phyloP scores from a whole-genome alignment of 2,113 vertebrate species.

The Tetrax tetrax region DNA sequence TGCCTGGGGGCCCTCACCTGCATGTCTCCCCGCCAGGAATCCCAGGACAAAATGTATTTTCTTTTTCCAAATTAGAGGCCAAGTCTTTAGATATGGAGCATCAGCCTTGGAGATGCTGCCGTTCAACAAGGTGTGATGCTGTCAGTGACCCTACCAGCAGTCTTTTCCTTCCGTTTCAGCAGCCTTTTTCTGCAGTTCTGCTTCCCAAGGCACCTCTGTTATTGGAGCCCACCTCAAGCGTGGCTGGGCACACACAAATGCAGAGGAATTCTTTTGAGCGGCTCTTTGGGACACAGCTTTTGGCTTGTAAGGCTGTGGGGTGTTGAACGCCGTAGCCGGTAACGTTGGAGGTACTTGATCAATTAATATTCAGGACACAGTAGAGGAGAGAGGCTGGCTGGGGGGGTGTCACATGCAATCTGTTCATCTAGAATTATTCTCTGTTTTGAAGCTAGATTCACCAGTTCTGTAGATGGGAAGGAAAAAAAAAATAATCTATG shows the following conservation, averaged over 20 bases:
- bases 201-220: background rate
- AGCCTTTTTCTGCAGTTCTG: background rate
- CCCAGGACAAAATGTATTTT: background rate
- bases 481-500: background rate
- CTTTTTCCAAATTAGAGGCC: background rate
- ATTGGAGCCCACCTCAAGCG: background rate
- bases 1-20: background rate
- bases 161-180: background rate
- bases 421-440: conserved; percentile 35
- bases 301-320: background rate
- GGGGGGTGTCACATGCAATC: conserved; percentile 38
- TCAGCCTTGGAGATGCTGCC: background rate
- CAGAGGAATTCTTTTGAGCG: background rate
- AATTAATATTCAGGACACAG: conserved; percentile 65
- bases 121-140: background rate
- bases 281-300: background rate
- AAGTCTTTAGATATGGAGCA: accelerated
- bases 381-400: conserved; percentile 28
- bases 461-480: background rate
- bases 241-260: background rate
- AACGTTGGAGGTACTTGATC: background rate
- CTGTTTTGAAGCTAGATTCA: conserved; percentile 4
- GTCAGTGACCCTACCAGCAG: background rate
- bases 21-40: no score
- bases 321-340: background rate